A percentile compares a stretch with the other conserved stretches of the same genome.
Evolutionary conservation across 2,888 invertebrate genomes (phyloP).

Genomic region (Mimumesa dahlbomi): DNA sequence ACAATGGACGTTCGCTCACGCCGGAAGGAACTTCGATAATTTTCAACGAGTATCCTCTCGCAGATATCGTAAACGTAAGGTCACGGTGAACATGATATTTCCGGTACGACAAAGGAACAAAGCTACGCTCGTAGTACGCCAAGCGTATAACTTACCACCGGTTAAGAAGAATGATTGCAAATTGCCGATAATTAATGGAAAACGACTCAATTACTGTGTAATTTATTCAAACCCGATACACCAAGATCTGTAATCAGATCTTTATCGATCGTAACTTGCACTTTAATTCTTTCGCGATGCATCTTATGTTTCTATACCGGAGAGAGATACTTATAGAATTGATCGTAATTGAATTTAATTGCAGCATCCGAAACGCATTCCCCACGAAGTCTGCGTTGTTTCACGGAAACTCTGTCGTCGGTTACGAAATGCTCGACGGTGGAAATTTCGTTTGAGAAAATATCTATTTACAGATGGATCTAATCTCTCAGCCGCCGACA

Average conservation of each 20-base stretch:
- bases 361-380: too few species aligned
- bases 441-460: background rate
- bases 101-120: conserved; percentile 57
- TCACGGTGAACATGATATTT: conserved; percentile 58
- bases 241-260: too few species aligned
- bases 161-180: conserved; percentile 28
- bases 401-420: too few species aligned
- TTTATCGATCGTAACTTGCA: too few species aligned
- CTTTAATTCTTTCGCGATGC: too few species aligned
- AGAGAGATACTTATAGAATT: too few species aligned
- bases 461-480: too few species aligned
- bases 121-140: conserved; percentile 35
- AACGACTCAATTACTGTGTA: background rate
- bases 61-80: conserved; percentile 45
- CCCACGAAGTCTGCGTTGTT: too few species aligned
- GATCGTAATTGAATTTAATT: too few species aligned
- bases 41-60: conserved; percentile 26
- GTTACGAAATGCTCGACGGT: too few species aligned
- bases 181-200: conserved; percentile 35
- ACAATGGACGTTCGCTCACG: conserved; percentile 31
- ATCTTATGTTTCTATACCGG: too few species aligned
- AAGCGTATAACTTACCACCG: conserved; percentile 41
- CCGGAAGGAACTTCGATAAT: conserved; percentile 30
- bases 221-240: too few species aligned
- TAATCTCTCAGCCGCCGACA: background rate